Evolutionary conservation across 2,888 invertebrate species (phyloP).

Genomic region (Aporophyla nigra): DNA sequence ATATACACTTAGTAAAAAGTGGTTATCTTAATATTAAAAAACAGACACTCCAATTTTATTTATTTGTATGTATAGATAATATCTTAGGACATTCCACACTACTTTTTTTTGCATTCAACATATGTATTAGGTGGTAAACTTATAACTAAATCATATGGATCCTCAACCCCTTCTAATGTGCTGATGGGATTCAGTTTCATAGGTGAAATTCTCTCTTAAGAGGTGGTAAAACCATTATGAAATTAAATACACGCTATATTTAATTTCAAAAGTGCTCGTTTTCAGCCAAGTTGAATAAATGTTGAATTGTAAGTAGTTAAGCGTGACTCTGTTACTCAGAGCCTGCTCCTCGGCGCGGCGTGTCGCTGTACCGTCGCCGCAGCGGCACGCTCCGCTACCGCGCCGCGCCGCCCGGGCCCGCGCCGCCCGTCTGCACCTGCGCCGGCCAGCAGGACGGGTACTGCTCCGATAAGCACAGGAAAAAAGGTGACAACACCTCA

Average conservation of each 20-base stretch:
- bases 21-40: too few relatives aligned
- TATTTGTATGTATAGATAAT: too few relatives aligned
- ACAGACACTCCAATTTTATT: too few relatives aligned
- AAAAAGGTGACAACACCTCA: constrained; percentile 2
- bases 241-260: background rate
- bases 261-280: background rate
- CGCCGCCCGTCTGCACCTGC: background rate
- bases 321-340: background rate
- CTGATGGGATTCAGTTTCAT: background rate
- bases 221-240: background rate
- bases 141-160: too few relatives aligned
- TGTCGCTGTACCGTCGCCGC: constrained; percentile 32
- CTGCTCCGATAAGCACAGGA: background rate
- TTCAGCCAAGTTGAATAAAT: background rate
- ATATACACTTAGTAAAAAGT: too few relatives aligned
- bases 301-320: background rate
- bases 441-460: background rate
- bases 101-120: too few relatives aligned
- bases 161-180: background rate
- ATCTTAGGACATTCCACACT: too few relatives aligned
- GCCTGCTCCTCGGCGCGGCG: background rate
- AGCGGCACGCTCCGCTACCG: constrained; percentile 30
- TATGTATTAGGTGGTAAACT: too few relatives aligned
- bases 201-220: background rate
- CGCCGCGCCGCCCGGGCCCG: background rate